These are phyloP conservation scores for Leguminivora glycinivorella DNA, from an alignment of 1,140 invertebrate genomes.

Conservation along the genomic window DNA sequence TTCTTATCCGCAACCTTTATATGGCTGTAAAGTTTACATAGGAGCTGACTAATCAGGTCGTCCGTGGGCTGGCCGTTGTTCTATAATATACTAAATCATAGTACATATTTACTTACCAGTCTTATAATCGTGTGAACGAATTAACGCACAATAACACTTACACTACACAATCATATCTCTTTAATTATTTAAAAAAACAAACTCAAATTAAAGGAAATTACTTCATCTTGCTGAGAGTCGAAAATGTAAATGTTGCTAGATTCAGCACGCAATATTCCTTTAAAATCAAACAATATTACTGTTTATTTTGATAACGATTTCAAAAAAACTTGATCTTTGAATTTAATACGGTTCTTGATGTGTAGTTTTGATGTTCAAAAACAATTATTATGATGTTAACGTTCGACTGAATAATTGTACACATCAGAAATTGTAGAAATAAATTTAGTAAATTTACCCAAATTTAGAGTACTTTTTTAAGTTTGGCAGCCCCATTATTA, in stretches of 20 bases:
- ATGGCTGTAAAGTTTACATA: slow-evolving; percentile 25
- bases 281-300: background rate
- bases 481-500: background rate
- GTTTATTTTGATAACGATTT: too few relatives aligned
- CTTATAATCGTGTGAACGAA: background rate
- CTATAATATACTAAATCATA: background rate
- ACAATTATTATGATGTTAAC: too few relatives aligned
- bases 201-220: slow-evolving; percentile 1
- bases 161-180: slow-evolving; percentile 18
- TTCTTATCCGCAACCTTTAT: slow-evolving; percentile 20
- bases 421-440: background rate
- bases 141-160: slow-evolving; percentile 12
- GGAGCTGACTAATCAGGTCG: slow-evolving; percentile 28
- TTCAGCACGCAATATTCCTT: background rate
- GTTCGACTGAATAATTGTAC: too few relatives aligned
- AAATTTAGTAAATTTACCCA: background rate
- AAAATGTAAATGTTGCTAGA: background rate
- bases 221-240: background rate
- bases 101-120: slow-evolving; percentile 12
- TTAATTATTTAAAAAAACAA: background rate
- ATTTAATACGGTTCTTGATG: too few relatives aligned
- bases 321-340: too few relatives aligned
- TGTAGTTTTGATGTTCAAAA: too few relatives aligned
- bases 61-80: slow-evolving; percentile 5
- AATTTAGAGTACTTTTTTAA: background rate